phyloP scores from a whole-genome alignment of 2,113 vertebrate genomes.

The Bujurquina vittata region DNA sequence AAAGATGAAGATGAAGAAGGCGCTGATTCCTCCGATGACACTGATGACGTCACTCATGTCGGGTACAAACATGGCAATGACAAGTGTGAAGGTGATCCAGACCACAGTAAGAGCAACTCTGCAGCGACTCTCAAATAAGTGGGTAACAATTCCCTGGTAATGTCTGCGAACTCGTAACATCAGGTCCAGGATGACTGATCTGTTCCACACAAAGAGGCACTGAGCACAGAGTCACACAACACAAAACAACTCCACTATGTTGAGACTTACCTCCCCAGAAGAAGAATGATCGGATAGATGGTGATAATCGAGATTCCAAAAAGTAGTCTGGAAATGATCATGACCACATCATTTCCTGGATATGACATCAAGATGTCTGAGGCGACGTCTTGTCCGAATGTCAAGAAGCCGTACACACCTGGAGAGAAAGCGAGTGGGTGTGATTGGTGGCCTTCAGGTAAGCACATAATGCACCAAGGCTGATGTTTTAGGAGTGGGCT shows the following conservation, averaged over 20 bases:
- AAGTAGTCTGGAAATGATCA: constrained; percentile 88
- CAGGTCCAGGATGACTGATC: constrained; percentile 88
- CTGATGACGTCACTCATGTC: constrained; percentile 91
- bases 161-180: constrained; percentile 69
- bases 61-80: constrained; percentile 87
- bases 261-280: constrained; percentile 87
- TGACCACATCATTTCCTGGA: constrained; percentile 82
- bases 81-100: constrained; percentile 87
- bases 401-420: constrained; percentile 93
- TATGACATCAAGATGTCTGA: constrained; percentile 95
- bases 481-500: neutral
- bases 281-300: constrained; percentile 92
- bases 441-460: neutral
- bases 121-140: constrained; percentile 70
- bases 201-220: constrained; percentile 57
- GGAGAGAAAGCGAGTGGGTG: neutral
- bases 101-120: constrained; percentile 81
- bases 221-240: neutral
- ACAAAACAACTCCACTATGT: neutral
- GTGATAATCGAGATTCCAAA: constrained; percentile 92
- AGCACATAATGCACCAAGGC: neutral
- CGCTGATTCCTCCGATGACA: constrained; percentile 90
- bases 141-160: neutral
- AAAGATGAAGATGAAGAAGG: constrained; percentile 97
- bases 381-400: constrained; percentile 84